Evolutionary conservation across 2,113 vertebrate genomes (phyloP).

Genomic region (Salvelinus sp.): DNA sequence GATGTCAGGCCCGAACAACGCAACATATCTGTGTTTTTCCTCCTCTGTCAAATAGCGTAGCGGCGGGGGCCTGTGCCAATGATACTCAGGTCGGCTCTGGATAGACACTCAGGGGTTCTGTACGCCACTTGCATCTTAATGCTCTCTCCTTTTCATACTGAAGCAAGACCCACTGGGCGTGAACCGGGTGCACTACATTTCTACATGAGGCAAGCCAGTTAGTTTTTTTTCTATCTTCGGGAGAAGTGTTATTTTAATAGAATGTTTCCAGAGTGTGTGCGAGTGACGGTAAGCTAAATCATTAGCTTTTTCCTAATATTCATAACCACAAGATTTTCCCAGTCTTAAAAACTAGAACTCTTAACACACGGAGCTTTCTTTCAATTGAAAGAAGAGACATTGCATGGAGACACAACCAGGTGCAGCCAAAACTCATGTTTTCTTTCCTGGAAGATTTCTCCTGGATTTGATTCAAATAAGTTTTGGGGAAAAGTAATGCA

Average conservation of each 20-base stretch:
- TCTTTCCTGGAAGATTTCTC: constrained; percentile 22
- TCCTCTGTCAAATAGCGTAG: constrained; percentile 7
- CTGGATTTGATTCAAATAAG: constrained; percentile 20
- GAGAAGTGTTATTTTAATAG: constrained; percentile 3
- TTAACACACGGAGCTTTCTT: constrained; percentile 31
- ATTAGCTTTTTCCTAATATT: neutral
- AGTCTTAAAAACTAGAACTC: neutral
- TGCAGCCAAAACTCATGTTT: constrained; percentile 21
- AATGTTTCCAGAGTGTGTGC: constrained; percentile 32
- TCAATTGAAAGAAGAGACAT: constrained; percentile 9
- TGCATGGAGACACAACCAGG: constrained; percentile 24
- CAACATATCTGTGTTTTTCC: neutral
- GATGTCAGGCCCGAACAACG: neutral
- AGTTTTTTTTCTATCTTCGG: constrained; percentile 13
- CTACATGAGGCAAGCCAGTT: constrained; percentile 15
- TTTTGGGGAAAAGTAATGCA: neutral
- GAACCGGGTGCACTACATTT: constrained; percentile 33
- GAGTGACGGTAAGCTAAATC: constrained; percentile 6
- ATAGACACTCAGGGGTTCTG: constrained; percentile 32
- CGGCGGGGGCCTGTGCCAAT: constrained; percentile 40
- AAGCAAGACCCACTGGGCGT: constrained; percentile 53
- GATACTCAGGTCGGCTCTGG: constrained; percentile 32
- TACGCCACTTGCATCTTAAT: constrained; percentile 64
- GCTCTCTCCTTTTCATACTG: constrained; percentile 39
- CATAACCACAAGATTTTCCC: constrained; percentile 10